Evolutionary conservation across 2,888 invertebrate genomes (phyloP), one percentile per base, ranked within the genome.

Genomic region (Polietes domitor): DNA sequence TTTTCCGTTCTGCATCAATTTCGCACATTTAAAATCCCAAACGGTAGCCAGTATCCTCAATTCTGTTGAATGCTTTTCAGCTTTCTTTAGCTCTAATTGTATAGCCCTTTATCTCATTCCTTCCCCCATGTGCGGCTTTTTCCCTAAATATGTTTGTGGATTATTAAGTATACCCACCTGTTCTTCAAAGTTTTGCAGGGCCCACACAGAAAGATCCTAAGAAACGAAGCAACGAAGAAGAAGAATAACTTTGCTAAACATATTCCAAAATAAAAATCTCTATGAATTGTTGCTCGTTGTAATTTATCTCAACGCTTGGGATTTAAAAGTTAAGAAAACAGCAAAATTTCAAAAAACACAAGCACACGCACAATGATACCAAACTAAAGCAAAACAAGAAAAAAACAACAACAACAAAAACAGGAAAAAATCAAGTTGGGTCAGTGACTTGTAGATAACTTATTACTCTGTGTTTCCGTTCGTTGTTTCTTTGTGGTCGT

Each of bases 231-330:
- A 47, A 47, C 47, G 12, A 3, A 37, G 43, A 21, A 41, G 17
- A 32, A 10, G 43, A 15, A 68, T 68, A 68, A 41, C 43, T 41
- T 68, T 43, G 41, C 21, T 43, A 77, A 80, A 75, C 72, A 76
- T 78, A 76, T 84, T 75, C 50, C 37, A 58, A 74, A 80, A 74
- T 63, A 58, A 55, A 80, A 80, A 78, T 80, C 58, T 76, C 65
- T 76, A 77, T 77, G 77, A 82, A 72, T 65, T 77, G 77, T 77
- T 63, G 75, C 74, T 80, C 72, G 55, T 80, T 84, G 77, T 83
- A 83, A 80, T 80, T 80, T 80, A 83, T 83, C 83, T 83, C 65
- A 75, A 75, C 83, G 75, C 83, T 37, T 47, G 83, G 83, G 80
- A 78, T 76, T 84, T 73, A 53, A 84, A 81, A 84, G 72, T 80